Evolutionary conservation across 2,888 invertebrate species (phyloP).

Genomic region (Diogma glabrata): DNA sequence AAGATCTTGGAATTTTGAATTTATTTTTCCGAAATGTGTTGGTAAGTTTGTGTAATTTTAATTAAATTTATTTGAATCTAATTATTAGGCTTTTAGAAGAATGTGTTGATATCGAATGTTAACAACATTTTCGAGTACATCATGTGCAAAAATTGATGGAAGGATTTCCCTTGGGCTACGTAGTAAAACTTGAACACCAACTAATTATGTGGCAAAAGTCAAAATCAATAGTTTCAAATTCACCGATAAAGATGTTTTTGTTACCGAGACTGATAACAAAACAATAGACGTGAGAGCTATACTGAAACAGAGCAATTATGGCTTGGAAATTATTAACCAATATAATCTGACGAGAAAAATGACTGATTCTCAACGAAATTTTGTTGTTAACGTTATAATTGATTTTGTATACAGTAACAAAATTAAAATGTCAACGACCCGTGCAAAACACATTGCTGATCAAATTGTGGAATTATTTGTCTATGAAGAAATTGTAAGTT

Average conservation of each 20-base stretch:
- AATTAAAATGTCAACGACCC: not conserved
- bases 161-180: not conserved
- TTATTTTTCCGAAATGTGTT: slow-evolving; percentile 1
- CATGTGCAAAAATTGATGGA: not conserved
- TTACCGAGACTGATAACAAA: not conserved
- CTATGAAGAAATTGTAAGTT: slow-evolving; percentile 2
- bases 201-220: not conserved
- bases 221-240: too few species aligned
- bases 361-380: not conserved
- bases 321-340: not conserved
- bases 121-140: not conserved
- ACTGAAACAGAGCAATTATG: not conserved
- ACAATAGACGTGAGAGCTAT: not conserved
- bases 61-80: not conserved
- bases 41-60: not conserved
- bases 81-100: not conserved
- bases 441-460: not conserved
- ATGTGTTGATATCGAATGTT: not conserved
- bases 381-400: not conserved
- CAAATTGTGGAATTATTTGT: not conserved
- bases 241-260: not conserved
- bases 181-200: slow-evolving; percentile 3
- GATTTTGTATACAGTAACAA: not conserved
- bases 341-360: not conserved
- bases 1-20: not conserved